A percentile compares a stretch with the other conserved stretches of the same genome.
Evolutionary conservation across 2,797 vertebrate genomes (phyloP).

Genomic region (Anableps anableps): DNA sequence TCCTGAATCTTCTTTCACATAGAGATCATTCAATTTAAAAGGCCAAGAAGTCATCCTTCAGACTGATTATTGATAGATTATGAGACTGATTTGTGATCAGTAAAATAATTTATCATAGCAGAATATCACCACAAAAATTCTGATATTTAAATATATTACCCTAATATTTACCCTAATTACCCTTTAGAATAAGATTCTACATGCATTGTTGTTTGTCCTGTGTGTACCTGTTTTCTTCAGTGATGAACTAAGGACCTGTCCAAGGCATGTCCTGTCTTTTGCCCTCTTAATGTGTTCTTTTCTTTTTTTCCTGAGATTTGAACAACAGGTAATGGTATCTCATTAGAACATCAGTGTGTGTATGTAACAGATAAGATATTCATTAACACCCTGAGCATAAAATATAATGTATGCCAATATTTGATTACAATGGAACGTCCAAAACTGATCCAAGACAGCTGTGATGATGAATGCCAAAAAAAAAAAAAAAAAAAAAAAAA

Average conservation of each 20-base stretch:
- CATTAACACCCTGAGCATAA: constrained; percentile 35
- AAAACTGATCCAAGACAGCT: constrained; percentile 26
- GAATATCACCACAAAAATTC: neutral
- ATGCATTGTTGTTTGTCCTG: neutral
- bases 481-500: constrained; percentile 1
- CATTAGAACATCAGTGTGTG: neutral
- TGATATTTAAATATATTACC: neutral
- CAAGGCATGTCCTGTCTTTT: neutral
- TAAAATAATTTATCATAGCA: neutral
- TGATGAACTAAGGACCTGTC: neutral
- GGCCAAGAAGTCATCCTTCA: neutral
- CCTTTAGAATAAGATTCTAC: neutral
- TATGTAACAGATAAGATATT: constrained; percentile 20
- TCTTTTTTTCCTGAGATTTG: neutral
- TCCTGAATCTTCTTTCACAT: neutral
- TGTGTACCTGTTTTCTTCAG: neutral
- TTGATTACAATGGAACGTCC: constrained; percentile 19
- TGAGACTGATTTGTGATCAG: neutral
- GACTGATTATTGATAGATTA: neutral
- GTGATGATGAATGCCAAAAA: constrained; percentile 9
- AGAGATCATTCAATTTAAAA: neutral
- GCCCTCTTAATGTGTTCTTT: neutral
- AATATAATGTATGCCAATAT: constrained; percentile 43
- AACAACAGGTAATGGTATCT: neutral
- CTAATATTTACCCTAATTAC: no score